Evolutionary conservation across 2,888 invertebrate genomes (phyloP).

Genomic region (Lasioglossum vierecki): DNA sequence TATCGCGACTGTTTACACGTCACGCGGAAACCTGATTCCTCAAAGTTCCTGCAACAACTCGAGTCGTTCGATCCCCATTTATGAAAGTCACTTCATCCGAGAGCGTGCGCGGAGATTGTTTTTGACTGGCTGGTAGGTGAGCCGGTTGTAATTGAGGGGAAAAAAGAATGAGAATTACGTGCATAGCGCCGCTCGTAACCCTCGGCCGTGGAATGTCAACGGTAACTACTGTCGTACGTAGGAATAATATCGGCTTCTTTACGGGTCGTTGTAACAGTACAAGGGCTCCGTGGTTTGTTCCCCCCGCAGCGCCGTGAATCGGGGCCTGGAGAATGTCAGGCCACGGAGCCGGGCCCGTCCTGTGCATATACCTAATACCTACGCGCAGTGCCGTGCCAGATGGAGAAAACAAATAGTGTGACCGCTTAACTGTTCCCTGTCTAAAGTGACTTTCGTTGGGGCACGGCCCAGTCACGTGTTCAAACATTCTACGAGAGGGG

Average conservation of each 20-base stretch:
- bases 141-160: constrained; percentile 31
- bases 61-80: not conserved
- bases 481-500: constrained; percentile 56
- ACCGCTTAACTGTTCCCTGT: constrained; percentile 68
- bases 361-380: constrained; percentile 39
- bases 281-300: constrained; percentile 51
- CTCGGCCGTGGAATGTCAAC: constrained; percentile 67
- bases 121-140: not conserved
- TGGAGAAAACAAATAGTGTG: constrained; percentile 68
- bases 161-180: constrained; percentile 49
- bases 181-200: constrained; percentile 55
- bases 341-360: constrained; percentile 25
- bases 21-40: not conserved
- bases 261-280: constrained; percentile 65
- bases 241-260: constrained; percentile 71
- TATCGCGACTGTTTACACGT: not conserved
- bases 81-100: no score
- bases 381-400: constrained; percentile 61
- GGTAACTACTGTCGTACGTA: constrained; percentile 65
- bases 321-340: constrained; percentile 51
- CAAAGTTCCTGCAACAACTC: not conserved
- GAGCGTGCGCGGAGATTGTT: not conserved
- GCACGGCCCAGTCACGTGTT: constrained; percentile 65
- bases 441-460: constrained; percentile 57
- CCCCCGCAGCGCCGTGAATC: constrained; percentile 55